Conservation (phyloP, 2,113 vertebrate species). For the Ctenodactylus gundi region DNA sequence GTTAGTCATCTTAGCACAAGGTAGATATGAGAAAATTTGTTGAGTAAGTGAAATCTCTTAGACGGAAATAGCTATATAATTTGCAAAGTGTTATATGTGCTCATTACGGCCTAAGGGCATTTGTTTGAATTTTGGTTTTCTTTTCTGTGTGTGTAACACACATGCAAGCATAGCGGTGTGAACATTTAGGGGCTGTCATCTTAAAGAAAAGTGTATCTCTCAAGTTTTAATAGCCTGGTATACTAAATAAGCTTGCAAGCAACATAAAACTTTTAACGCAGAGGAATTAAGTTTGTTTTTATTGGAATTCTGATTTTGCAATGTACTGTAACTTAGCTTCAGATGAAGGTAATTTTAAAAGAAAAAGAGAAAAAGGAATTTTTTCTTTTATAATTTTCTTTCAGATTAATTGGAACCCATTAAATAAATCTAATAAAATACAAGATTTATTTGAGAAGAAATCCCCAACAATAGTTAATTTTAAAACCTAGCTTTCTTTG, state of each 20-base stretch:
- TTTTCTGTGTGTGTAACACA: neutral
- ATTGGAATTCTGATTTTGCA: conserved; percentile 30
- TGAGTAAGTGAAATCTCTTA: conserved; percentile 35
- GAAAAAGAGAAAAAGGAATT: neutral
- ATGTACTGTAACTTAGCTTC: conserved; percentile 15
- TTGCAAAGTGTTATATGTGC: neutral
- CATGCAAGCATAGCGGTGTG: neutral
- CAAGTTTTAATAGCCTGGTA: neutral
- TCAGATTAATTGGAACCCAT: neutral
- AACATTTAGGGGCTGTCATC: neutral
- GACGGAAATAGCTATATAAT: conserved; percentile 26
- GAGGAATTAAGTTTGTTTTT: conserved; percentile 6
- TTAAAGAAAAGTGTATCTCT: neutral
- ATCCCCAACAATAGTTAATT: neutral
- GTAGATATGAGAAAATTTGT: neutral
- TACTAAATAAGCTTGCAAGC: neutral
- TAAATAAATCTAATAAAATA: conserved; percentile 51
- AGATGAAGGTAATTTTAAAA: conserved; percentile 6
- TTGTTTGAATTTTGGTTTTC: neutral
- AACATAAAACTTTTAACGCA: neutral
- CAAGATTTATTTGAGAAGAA: conserved; percentile 45
- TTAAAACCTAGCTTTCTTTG: conserved; percentile 50
- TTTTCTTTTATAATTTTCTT: neutral
- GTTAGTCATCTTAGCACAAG: neutral
- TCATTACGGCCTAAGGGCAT: neutral